Conservation (phyloP, 2,797 vertebrate genomes). For the Crax fasciolata region DNA sequence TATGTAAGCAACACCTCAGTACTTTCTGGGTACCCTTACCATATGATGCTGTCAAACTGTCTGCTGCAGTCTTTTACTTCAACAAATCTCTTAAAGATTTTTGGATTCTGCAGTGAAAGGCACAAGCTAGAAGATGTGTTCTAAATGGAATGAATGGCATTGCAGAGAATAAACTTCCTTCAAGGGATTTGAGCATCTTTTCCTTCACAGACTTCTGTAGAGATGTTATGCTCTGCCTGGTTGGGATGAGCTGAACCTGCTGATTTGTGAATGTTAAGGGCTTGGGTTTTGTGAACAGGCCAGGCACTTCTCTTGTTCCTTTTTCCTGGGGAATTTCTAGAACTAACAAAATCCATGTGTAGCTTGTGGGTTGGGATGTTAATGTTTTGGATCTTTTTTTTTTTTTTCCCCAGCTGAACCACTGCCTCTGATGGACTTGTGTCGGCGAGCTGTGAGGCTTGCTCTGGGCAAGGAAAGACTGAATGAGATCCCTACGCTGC, state of each 20-base stretch:
- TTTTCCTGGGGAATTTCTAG: background rate
- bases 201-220: background rate
- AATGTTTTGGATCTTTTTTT: background rate
- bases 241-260: background rate
- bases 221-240: background rate
- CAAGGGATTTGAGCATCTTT: background rate
- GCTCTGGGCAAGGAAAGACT: slow-evolving; percentile 95
- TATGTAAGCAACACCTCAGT: accelerated
- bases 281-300: background rate
- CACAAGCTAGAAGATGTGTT: background rate
- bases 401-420: slow-evolving; percentile 89
- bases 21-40: background rate
- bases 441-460: slow-evolving; percentile 93
- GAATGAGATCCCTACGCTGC: slow-evolving; percentile 91
- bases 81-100: background rate
- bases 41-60: background rate
- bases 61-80: background rate
- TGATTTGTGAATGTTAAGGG: background rate
- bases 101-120: background rate
- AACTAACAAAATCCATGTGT: background rate
- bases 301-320: background rate
- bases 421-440: slow-evolving; percentile 97
- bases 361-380: background rate
- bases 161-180: background rate
- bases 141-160: background rate